Evolutionary conservation across 1,140 invertebrate species (phyloP).

Genomic region (Lethrus apterus): DNA sequence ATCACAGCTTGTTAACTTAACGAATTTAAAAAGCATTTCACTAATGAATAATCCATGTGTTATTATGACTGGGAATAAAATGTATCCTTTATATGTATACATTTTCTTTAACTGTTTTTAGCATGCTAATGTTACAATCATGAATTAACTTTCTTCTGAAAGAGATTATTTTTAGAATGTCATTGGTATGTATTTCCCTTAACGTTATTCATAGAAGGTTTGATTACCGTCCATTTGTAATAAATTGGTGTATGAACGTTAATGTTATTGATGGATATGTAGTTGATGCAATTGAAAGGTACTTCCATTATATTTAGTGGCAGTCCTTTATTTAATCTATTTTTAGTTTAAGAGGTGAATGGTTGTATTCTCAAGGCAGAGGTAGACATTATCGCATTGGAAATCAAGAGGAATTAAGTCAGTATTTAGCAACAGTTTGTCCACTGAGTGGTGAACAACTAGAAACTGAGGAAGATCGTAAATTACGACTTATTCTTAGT

Average conservation of each 20-base stretch:
- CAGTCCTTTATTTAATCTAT: not conserved
- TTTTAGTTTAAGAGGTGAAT: conserved; percentile 82
- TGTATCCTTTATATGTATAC: conserved; percentile 55
- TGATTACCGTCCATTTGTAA: conserved; percentile 85
- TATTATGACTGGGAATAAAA: conserved; percentile 54
- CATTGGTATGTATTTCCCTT: conserved; percentile 38
- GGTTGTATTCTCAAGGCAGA: conserved; percentile 88
- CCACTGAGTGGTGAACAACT: conserved; percentile 66
- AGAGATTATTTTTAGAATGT: not conserved
- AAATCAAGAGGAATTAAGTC: conserved; percentile 71
- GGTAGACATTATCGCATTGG: conserved; percentile 79
- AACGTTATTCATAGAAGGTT: conserved; percentile 60
- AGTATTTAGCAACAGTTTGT: conserved; percentile 73
- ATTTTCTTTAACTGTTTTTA: not conserved
- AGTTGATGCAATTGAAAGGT: conserved; percentile 86
- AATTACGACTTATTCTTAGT: conserved; percentile 73
- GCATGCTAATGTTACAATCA: not conserved
- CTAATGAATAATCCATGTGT: conserved; percentile 83
- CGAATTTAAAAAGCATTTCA: conserved; percentile 69
- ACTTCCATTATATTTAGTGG: too few species aligned
- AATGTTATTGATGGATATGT: conserved; percentile 82
- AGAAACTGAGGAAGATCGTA: conserved; percentile 78
- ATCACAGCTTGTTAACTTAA: conserved; percentile 67
- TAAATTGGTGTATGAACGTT: conserved; percentile 87
- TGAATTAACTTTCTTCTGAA: not conserved